Conservation (phyloP, 1,140 invertebrate genomes). For the Drosophila lacteicornis region DNA sequence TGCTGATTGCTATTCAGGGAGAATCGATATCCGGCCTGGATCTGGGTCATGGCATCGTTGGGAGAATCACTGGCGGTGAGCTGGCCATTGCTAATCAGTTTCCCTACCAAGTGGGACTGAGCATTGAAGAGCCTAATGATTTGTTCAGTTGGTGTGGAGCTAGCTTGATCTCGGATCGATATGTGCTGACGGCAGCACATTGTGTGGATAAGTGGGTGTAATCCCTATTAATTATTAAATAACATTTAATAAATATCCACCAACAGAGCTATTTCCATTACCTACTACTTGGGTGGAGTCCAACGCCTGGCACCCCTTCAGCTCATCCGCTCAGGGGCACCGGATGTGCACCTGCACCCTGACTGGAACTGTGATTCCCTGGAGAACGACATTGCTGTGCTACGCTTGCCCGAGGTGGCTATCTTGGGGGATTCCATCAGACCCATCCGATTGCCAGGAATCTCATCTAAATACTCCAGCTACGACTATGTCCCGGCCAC, state of each 20-base stretch:
- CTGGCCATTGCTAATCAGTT: slow-evolving; percentile 62
- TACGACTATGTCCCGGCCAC: slow-evolving; percentile 75
- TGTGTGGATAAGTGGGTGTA: slow-evolving; percentile 56
- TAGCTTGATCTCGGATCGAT: slow-evolving; percentile 70
- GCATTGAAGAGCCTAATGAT: slow-evolving; percentile 33
- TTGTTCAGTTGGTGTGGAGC: slow-evolving; percentile 71
- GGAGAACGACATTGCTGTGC: slow-evolving; percentile 84
- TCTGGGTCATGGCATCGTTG: slow-evolving; percentile 34
- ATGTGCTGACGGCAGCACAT: slow-evolving; percentile 74
- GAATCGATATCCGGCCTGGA: slow-evolving; percentile 6
- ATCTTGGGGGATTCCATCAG: slow-evolving; percentile 69
- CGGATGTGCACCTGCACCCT: slow-evolving; percentile 41
- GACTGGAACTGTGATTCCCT: slow-evolving; percentile 40
- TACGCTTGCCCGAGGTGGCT: slow-evolving; percentile 77
- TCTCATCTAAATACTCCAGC: slow-evolving; percentile 52
- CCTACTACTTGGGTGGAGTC: slow-evolving; percentile 42
- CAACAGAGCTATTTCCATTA: slow-evolving; percentile 56
- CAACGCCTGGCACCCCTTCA: slow-evolving; percentile 20
- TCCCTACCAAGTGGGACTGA: slow-evolving; percentile 73
- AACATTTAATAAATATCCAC: background rate
- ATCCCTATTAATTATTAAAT: background rate
- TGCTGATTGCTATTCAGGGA: slow-evolving; percentile 5
- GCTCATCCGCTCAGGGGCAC: slow-evolving; percentile 10
- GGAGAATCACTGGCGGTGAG: slow-evolving; percentile 68
- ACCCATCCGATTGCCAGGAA: slow-evolving; percentile 78